phyloP scores from a whole-genome alignment of 1,140 invertebrate species.

The Drosophila truncata region DNA sequence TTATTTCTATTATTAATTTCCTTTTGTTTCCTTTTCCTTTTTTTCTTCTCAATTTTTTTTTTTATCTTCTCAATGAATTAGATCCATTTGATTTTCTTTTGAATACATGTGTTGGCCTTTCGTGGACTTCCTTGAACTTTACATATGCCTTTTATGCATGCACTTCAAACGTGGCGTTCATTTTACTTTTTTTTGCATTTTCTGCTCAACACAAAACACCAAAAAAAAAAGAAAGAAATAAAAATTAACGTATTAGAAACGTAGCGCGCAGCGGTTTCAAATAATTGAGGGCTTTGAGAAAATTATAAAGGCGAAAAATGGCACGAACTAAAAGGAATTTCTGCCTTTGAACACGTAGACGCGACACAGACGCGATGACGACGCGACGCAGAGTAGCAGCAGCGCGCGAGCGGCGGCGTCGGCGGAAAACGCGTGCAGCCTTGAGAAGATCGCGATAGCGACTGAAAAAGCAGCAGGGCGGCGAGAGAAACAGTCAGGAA shows the following conservation, averaged over 20 bases:
- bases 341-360: constrained; percentile 74
- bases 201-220: constrained; percentile 24
- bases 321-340: constrained; percentile 78
- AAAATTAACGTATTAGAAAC: constrained; percentile 30
- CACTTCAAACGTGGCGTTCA: constrained; percentile 65
- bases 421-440: constrained; percentile 49
- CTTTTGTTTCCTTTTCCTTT: not conserved
- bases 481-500: constrained; percentile 5
- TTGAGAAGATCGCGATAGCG: constrained; percentile 58
- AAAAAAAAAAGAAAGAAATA: constrained; percentile 16
- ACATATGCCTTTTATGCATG: constrained; percentile 23
- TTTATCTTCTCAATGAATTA: constrained; percentile 9
- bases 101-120: constrained; percentile 21
- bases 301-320: constrained; percentile 49
- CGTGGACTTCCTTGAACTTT: constrained; percentile 45
- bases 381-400: constrained; percentile 40
- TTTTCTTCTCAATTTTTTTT: constrained; percentile 1
- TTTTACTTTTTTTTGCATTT: constrained; percentile 25
- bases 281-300: constrained; percentile 17
- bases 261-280: not conserved
- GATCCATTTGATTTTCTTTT: constrained; percentile 3
- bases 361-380: constrained; percentile 47
- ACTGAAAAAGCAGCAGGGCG: constrained; percentile 13
- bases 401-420: constrained; percentile 32
- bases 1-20: not conserved